phyloP scores from a whole-genome alignment of 1,140 invertebrate genomes.

The Caenorhabditis latens region DNA sequence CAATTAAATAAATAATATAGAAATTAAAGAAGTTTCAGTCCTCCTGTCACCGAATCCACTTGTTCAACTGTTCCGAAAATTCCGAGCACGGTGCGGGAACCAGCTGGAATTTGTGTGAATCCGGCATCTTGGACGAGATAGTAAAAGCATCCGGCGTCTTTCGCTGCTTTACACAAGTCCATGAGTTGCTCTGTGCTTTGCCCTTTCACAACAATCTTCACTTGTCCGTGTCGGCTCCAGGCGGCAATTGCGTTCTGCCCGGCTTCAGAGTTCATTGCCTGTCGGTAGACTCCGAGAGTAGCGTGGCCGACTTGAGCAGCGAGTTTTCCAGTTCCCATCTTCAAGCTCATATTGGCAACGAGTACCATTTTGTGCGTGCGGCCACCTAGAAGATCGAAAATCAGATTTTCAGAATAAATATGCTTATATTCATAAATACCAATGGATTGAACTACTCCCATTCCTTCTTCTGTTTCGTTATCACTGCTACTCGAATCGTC shows the following conservation, averaged over 20 bases:
- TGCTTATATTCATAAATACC: not conserved
- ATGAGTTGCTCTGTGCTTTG: conserved; percentile 80
- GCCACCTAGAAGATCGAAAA: not conserved
- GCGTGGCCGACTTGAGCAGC: conserved; percentile 83
- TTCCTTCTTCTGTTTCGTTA: conserved; percentile 43
- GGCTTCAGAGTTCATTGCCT: conserved; percentile 53
- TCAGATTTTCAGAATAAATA: not conserved
- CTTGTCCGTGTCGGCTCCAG: conserved; percentile 60
- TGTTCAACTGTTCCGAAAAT: conserved; percentile 79
- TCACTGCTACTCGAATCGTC: conserved; percentile 31
- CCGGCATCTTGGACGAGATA: conserved; percentile 83
- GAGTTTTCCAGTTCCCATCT: conserved; percentile 83
- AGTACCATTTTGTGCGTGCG: conserved; percentile 82
- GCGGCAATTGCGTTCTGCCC: conserved; percentile 44
- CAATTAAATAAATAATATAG: not conserved
- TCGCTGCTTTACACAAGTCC: conserved; percentile 80
- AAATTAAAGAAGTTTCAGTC: conserved; percentile 78
- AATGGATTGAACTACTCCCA: conserved; percentile 31
- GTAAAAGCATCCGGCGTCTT: conserved; percentile 78
- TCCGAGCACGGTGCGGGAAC: conserved; percentile 80
- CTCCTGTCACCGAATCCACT: conserved; percentile 79
- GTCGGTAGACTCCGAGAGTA: conserved; percentile 80
- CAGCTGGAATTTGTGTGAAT: conserved; percentile 81
- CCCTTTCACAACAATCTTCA: conserved; percentile 82
- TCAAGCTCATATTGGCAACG: conserved; percentile 81